phyloP scores from a whole-genome alignment of 64 coral and sea anemone genomes.

The Acropora tenuis region DNA sequence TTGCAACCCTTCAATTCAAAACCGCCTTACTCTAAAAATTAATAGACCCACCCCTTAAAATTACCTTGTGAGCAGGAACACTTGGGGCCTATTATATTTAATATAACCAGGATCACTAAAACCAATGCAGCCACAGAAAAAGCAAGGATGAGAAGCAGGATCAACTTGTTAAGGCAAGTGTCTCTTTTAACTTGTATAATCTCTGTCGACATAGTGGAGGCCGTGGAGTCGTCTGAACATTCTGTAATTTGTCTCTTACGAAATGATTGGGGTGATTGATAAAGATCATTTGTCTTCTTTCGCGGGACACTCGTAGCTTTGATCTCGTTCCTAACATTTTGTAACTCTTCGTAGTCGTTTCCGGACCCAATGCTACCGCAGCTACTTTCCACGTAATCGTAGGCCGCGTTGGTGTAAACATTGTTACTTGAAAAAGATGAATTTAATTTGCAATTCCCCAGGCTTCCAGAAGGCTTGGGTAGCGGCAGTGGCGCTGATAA shows the following conservation, averaged over 20 bases:
- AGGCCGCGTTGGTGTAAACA: background rate
- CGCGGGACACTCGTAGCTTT: background rate
- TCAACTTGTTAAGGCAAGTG: conserved; percentile 22
- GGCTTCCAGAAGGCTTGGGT: background rate
- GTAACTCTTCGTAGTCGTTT: conserved; percentile 25
- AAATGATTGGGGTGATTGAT: background rate
- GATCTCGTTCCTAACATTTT: background rate
- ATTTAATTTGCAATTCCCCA: background rate
- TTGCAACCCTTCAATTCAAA: background rate
- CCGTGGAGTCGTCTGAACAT: conserved; percentile 23
- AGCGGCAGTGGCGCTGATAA: background rate
- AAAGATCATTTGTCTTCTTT: conserved; percentile 19
- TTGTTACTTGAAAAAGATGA: background rate
- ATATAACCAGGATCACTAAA: conserved; percentile 14
- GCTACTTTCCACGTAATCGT: background rate
- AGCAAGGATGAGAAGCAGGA: conserved; percentile 41
- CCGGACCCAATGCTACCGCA: background rate
- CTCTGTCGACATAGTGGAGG: background rate
- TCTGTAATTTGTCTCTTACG: conserved; percentile 39
- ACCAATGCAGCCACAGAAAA: conserved; percentile 21
- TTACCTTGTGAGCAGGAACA: conserved; percentile 38
- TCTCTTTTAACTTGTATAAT: background rate
- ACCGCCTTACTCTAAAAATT: background rate
- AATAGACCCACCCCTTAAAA: background rate
- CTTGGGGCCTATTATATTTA: conserved; percentile 10